Conservation (phyloP, 2,113 vertebrate species). For the Rallus limicola region DNA sequence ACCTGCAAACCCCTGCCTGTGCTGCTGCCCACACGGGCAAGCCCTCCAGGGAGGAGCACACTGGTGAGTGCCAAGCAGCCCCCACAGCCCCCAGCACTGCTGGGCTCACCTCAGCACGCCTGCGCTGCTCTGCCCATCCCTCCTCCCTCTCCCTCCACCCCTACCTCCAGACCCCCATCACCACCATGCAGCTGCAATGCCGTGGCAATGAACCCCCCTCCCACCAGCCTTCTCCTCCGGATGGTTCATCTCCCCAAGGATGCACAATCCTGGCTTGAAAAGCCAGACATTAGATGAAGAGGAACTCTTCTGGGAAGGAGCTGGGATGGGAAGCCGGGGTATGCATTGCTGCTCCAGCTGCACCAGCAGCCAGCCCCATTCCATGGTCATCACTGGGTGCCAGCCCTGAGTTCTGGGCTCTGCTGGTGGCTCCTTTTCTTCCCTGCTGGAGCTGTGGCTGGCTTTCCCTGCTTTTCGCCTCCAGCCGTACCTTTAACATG, state of each 20-base stretch:
- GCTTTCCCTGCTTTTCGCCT: neutral
- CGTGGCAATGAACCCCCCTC: accelerated
- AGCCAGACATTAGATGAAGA: neutral
- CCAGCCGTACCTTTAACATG: conserved; percentile 51
- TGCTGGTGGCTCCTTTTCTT: conserved; percentile 2
- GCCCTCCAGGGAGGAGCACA: neutral
- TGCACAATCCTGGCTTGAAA: neutral
- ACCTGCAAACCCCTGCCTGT: neutral
- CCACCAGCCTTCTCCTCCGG: neutral
- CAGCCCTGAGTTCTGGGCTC: neutral
- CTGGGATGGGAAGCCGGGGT: neutral
- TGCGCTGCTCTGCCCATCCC: accelerated
- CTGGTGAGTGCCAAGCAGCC: neutral
- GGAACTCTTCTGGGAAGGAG: neutral
- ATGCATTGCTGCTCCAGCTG: neutral
- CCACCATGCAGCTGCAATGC: neutral
- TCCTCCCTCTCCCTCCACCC: neutral
- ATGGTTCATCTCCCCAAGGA: neutral
- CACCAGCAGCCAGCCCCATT: neutral
- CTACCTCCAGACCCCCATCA: neutral
- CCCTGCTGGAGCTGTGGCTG: neutral
- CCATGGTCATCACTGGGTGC: neutral
- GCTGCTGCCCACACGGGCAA: neutral
- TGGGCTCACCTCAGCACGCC: accelerated
- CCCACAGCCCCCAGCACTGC: neutral